Percentiles rank a stretch among this genome's conserved stretches.
These are phyloP conservation scores for Augochlora pura DNA, from an alignment of 1,140 invertebrate species.

Conservation along the genomic window DNA sequence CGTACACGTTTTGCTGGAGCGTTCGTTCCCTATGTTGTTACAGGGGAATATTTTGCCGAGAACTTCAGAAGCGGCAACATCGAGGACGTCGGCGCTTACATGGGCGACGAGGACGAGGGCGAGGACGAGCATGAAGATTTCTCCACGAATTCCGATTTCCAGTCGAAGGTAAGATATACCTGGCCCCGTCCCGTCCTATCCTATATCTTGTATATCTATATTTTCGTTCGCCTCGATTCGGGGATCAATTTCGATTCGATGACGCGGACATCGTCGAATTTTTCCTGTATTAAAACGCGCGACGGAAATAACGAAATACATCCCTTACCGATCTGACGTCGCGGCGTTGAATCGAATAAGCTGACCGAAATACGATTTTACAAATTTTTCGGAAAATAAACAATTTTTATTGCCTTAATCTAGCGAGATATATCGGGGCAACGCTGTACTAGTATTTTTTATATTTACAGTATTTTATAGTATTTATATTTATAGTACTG, in stretches of 20 bases:
- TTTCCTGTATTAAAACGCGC: not conserved
- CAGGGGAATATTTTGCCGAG: constrained; percentile 61
- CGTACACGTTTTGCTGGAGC: constrained; percentile 16
- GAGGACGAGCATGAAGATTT: constrained; percentile 60
- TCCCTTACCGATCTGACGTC: no score
- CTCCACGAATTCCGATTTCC: constrained; percentile 53
- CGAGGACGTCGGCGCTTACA: constrained; percentile 64
- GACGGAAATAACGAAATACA: no score
- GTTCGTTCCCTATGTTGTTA: constrained; percentile 16
- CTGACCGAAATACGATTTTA: no score
- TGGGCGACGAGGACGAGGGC: constrained; percentile 64
- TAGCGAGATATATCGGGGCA: no score
- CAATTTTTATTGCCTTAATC: no score
- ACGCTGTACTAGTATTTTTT: no score
- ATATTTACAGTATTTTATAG: no score
- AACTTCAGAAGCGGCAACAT: constrained; percentile 50
- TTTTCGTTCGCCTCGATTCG: not conserved
- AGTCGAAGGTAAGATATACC: constrained; percentile 59
- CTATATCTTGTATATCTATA: constrained; percentile 10
- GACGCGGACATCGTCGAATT: not conserved
- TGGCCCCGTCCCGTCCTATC: not conserved
- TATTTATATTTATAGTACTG: no score
- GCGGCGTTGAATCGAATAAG: no score
- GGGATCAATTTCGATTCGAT: constrained; percentile 13
- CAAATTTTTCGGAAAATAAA: no score